Base-by-base conservation (phyloP, 2,797 vertebrate species). In the Somateria mollissima region DNA sequence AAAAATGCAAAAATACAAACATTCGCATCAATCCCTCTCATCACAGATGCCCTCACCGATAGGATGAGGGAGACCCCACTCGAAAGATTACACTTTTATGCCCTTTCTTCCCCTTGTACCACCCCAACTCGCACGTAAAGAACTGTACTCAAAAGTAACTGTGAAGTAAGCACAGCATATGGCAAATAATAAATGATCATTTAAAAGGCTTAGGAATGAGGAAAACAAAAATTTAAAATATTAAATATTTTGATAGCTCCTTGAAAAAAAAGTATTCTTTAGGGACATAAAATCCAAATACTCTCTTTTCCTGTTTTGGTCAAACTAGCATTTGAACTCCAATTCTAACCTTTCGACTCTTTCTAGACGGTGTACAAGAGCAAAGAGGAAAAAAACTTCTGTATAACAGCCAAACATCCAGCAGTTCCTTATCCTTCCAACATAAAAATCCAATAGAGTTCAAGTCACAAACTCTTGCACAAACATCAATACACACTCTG, bases 1-100 rank as follows among this genome's bases (percentile, higher is more conserved):
- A 82, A 97, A 49, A 97, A 91, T 70, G 64, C 16, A 82, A 81
- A 81, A 91, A 89, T 16, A 86, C 6, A 65, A 89, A 65, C 8
- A 72, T n/a, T 57, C 36, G n/a, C 25, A 66, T 76, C 37, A 62
- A 20, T 15, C 24, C 69, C 32, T 65, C 64, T 51, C 16, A 10
- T 43, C 56, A 36, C 5, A 70, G 34, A 1, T 39, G 22, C n/a
- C 34, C 17, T 61, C 45, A 90, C 67, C 28, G 64, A 53, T 0
- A 30, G 8, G 12, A 71, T 37, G 57, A 87, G 39, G 37, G 36
- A 82, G 87, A 84, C 1, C 53, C 2, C 20, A 34, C 25, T 45
- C n/a, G 43, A 14, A 54, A 6, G 24, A 51, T 66, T 76, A 88
- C 34, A 57, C 25, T 84, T 86, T 18, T 16, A 34, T 17, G 41